These are phyloP conservation scores for Pseudomyrmex pallidus DNA, from an alignment of 1,140 invertebrate species.

Conservation along the genomic window DNA sequence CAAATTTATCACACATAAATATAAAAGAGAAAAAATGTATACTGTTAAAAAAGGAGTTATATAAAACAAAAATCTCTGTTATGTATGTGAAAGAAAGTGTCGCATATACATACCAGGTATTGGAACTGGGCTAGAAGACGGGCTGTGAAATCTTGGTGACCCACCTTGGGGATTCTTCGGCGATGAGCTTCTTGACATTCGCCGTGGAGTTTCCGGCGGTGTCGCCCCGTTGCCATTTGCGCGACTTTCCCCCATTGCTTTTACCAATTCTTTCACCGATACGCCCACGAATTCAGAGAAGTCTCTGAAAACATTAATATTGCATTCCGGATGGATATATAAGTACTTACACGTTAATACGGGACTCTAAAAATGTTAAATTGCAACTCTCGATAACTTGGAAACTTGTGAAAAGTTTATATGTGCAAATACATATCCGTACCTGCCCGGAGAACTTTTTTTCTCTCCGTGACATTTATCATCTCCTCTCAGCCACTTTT, in stretches of 20 bases:
- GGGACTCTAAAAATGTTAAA: background rate
- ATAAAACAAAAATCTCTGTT: conserved; percentile 15
- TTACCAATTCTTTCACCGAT: conserved; percentile 92
- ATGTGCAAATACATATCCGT: conserved; percentile 23
- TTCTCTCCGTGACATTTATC: conserved; percentile 83
- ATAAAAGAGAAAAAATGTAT: conserved; percentile 41
- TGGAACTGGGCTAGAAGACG: conserved; percentile 87
- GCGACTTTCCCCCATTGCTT: conserved; percentile 91
- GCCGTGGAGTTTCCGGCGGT: conserved; percentile 89
- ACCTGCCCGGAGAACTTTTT: conserved; percentile 84
- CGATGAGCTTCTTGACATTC: conserved; percentile 87
- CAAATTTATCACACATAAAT: conserved; percentile 61
- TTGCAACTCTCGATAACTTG: background rate
- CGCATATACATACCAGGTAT: conserved; percentile 85
- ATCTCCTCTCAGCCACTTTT: conserved; percentile 90
- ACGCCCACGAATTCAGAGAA: conserved; percentile 90
- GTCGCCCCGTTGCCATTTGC: conserved; percentile 92
- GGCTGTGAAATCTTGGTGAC: conserved; percentile 85
- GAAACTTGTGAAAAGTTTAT: conserved; percentile 23
- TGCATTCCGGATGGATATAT: background rate
- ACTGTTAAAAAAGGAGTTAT: conserved; percentile 16
- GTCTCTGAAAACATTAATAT: conserved; percentile 79
- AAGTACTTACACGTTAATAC: background rate
- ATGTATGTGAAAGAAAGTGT: background rate
- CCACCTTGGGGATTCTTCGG: conserved; percentile 86